phyloP scores from a whole-genome alignment of 2,113 vertebrate genomes.

The Neogobius melanostomus region DNA sequence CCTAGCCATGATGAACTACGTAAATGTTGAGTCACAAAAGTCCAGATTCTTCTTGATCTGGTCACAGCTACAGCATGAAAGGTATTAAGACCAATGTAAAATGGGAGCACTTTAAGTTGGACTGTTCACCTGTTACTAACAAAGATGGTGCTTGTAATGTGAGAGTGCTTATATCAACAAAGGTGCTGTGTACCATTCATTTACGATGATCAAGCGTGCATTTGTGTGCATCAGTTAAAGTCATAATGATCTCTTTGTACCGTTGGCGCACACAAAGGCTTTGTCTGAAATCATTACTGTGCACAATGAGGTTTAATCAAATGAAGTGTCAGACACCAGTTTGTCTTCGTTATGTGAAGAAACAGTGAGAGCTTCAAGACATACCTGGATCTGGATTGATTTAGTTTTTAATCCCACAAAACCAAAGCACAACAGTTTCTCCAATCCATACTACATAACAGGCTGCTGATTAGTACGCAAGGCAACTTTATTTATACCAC shows the following conservation, averaged over 20 bases:
- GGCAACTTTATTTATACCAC: too few relatives aligned
- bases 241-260: slow-evolving; percentile 5
- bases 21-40: too few relatives aligned
- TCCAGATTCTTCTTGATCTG: too few relatives aligned
- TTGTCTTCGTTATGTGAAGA: background rate
- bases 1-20: too few relatives aligned
- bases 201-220: background rate
- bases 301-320: background rate
- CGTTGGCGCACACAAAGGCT: background rate
- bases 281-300: background rate
- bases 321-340: background rate
- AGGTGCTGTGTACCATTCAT: background rate
- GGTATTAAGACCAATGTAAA: background rate
- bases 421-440: background rate
- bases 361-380: background rate
- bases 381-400: background rate
- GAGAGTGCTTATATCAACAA: background rate
- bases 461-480: too few relatives aligned
- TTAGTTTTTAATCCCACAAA: background rate
- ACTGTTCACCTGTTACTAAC: background rate
- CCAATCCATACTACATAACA: too few relatives aligned
- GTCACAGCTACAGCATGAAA: background rate
- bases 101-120: background rate
- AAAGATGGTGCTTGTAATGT: background rate
- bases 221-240: slow-evolving; percentile 1